These are phyloP conservation scores for Varanus salvator DNA, from an alignment of 2,113 vertebrate genomes.

Conservation along the genomic window DNA sequence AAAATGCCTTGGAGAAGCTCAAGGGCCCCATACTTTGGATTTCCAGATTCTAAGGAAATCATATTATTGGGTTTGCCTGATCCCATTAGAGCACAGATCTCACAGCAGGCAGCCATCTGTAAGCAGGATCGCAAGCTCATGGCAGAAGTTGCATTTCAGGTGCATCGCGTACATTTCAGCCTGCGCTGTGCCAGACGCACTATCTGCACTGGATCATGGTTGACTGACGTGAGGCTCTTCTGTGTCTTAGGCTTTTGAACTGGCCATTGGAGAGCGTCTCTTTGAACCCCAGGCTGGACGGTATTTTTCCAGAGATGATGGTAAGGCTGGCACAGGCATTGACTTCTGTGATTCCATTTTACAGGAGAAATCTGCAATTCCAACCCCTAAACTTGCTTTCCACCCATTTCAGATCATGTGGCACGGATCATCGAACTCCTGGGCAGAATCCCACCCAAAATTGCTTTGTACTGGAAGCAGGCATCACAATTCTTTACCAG, in stretches of 20 bases:
- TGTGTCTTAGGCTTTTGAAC: conserved; percentile 83
- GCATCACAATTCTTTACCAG: conserved; percentile 82
- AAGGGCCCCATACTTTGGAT: not conserved
- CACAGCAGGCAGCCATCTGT: too few relatives aligned
- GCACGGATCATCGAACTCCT: conserved; percentile 85
- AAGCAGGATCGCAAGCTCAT: not conserved
- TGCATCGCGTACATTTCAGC: not conserved
- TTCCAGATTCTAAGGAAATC: not conserved
- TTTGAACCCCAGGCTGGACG: conserved; percentile 85
- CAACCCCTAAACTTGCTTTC: not conserved
- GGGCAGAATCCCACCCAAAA: conserved; percentile 82
- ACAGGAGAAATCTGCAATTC: not conserved
- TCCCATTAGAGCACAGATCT: not conserved
- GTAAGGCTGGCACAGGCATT: conserved; percentile 61
- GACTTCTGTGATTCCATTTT: conserved; percentile 20
- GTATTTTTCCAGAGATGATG: conserved; percentile 84
- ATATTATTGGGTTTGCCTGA: not conserved
- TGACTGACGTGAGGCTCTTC: conserved; percentile 6
- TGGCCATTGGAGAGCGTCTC: conserved; percentile 82
- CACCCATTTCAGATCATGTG: conserved; percentile 81
- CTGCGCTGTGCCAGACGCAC: not conserved
- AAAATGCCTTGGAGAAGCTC: not conserved
- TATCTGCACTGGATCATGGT: not conserved
- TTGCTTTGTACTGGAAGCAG: conserved; percentile 82
- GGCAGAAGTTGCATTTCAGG: not conserved